These are phyloP conservation scores for Rhyacophila evoluta DNA, from an alignment of 2,888 invertebrate genomes.

Conservation along the genomic window DNA sequence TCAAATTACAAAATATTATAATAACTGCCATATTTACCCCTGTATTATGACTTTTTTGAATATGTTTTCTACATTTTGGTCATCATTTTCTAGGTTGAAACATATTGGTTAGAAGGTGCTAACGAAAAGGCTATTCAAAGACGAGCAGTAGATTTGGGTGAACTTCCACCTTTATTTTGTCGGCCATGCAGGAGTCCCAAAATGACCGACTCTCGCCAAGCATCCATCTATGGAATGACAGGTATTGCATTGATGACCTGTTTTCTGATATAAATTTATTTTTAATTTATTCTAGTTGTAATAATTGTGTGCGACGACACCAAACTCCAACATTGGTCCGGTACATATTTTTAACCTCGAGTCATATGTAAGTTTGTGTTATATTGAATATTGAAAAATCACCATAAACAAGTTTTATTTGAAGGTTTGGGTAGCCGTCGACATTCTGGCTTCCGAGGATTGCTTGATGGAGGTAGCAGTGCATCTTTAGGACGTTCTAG, in stretches of 20 bases:
- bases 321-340: no score
- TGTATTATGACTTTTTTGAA: no score
- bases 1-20: no score
- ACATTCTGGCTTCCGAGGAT: conserved; percentile 47
- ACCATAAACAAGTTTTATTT: no score
- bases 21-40: no score
- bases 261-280: no score
- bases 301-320: no score
- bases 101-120: conserved; percentile 83
- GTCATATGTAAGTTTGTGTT: no score
- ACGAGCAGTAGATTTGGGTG: conserved; percentile 78
- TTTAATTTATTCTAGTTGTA: no score
- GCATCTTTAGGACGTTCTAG: conserved; percentile 47
- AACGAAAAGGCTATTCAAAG: conserved; percentile 86
- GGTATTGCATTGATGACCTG: conserved; percentile 58
- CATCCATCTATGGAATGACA: conserved; percentile 77
- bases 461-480: conserved; percentile 45
- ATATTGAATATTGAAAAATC: no score
- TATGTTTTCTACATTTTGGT: no score
- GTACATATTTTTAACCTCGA: no score
- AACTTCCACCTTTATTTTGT: conserved; percentile 84
- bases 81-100: conserved; percentile 70
- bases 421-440: conserved; percentile 48
- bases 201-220: conserved; percentile 81
- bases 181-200: conserved; percentile 85